Evolutionary conservation across 2,113 vertebrate genomes (phyloP), one percentile per base, ranked within the genome.

Genomic region (Terrapene triunguis): DNA sequence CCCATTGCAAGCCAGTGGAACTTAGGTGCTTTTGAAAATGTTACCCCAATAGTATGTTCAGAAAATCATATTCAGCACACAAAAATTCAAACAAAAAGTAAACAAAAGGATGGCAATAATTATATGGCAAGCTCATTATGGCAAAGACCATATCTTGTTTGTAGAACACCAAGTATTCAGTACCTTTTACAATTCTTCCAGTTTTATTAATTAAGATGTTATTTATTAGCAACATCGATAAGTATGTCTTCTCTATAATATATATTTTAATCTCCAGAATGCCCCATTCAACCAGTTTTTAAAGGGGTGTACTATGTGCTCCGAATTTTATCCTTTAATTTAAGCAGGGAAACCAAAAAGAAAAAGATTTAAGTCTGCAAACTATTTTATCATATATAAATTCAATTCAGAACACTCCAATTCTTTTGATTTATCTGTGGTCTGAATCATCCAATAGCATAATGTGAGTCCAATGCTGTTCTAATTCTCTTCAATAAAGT

Each of bases 91-190:
- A n/a, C 29, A 42, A 78, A 65, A 0, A 72, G 22, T 8, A 94
- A 87, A 92, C 84, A 53, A 29, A 11, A 3, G 12, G 10, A 94
- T 38, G 51, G 29, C 25, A 89, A 22, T 48, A 89, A 65, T 80
- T 57, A 6, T 76, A 53, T 50, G 29, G 9, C 14, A 24, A 81
- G 51, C 47, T 74, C 89, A 80, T 53, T 82, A 47, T 72, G 27
- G 38, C 0, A 1, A 57, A 5, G 17, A 5, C n/a, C 80, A 0
- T 14, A 78, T 9, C 17, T 54, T 55, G 25, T 85, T 79, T 57
- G 76, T 74, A 84, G 29, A 62, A 29, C 59, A 65, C 29, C 14
- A 65, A 35, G 16, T 65, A 35, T 35, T 80, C 2, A 62, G 38
- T 19, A 86, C 57, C 76, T 86, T 22, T 78, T 7, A 35, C 84